Evolutionary conservation across 1,140 invertebrate genomes (phyloP).

Genomic region (Phenacoccus solenopsis): DNA sequence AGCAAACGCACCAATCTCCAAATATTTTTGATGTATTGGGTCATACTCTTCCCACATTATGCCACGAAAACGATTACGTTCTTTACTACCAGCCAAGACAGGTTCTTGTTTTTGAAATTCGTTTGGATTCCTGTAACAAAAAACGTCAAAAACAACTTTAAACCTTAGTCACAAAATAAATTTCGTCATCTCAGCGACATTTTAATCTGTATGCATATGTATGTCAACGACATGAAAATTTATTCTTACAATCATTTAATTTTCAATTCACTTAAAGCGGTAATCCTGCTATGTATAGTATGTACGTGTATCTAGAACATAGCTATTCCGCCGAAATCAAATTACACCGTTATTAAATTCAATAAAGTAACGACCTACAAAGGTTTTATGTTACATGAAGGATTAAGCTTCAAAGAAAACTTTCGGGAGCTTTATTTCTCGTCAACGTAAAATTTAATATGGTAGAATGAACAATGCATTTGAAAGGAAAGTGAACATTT

Average conservation of each 20-base stretch:
- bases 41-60: conserved; percentile 84
- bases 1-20: conserved; percentile 68
- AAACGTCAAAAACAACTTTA: conserved; percentile 9
- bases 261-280: not conserved
- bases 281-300: not conserved
- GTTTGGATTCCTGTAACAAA: conserved; percentile 65
- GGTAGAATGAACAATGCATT: not conserved
- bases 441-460: not conserved
- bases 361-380: not conserved
- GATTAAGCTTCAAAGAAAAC: not conserved
- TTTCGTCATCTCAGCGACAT: too few relatives aligned
- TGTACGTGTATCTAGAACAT: not conserved
- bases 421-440: not conserved
- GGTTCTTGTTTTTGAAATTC: conserved; percentile 59
- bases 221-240: too few relatives aligned
- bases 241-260: too few relatives aligned
- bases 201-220: too few relatives aligned
- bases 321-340: not conserved
- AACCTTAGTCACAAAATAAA: too few relatives aligned
- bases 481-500: not conserved
- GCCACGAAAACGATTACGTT: conserved; percentile 66
- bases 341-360: not conserved
- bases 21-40: conserved; percentile 76
- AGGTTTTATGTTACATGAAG: not conserved
- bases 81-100: conserved; percentile 58